Evolutionary conservation across 1,140 invertebrate genomes (phyloP).

Genomic region (Zophobas atratus): DNA sequence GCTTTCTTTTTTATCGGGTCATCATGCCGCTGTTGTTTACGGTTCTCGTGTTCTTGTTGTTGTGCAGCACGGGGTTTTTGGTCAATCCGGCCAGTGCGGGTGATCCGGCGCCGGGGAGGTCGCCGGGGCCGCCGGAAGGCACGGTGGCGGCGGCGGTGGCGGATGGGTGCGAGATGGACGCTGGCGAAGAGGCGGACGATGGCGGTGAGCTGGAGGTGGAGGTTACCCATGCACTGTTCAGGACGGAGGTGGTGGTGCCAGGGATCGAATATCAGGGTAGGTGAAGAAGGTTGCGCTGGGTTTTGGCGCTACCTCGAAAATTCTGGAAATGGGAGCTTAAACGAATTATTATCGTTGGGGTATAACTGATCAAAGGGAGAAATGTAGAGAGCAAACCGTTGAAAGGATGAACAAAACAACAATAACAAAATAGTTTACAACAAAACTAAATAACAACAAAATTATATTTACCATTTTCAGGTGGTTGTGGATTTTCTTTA

Average conservation of each 20-base stretch:
- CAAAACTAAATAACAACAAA: too few species aligned
- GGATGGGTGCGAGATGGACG: constrained; percentile 36
- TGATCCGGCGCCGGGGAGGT: constrained; percentile 65
- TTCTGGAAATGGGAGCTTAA: background rate
- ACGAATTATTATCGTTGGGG: too few species aligned
- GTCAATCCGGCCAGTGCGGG: constrained; percentile 49
- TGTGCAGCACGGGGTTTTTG: constrained; percentile 21
- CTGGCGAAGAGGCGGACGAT: constrained; percentile 6
- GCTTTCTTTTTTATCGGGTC: constrained; percentile 27
- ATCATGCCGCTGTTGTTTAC: constrained; percentile 36
- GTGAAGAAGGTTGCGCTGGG: background rate
- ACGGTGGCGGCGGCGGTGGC: constrained; percentile 26
- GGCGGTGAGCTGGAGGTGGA: constrained; percentile 43
- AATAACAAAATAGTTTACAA: too few species aligned
- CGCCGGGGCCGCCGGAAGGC: constrained; percentile 63
- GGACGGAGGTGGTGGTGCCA: constrained; percentile 45
- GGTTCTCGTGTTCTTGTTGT: constrained; percentile 20
- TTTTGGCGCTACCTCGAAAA: too few species aligned
- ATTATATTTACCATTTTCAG: too few species aligned
- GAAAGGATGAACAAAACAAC: too few species aligned
- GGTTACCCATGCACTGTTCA: constrained; percentile 50
- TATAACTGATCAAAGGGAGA: too few species aligned
- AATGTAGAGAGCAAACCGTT: too few species aligned
- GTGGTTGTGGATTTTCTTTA: too few species aligned
- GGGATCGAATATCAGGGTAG: constrained; percentile 56